phyloP scores from a whole-genome alignment of 2,888 invertebrate genomes.

The Hypselothyrea guttata region DNA sequence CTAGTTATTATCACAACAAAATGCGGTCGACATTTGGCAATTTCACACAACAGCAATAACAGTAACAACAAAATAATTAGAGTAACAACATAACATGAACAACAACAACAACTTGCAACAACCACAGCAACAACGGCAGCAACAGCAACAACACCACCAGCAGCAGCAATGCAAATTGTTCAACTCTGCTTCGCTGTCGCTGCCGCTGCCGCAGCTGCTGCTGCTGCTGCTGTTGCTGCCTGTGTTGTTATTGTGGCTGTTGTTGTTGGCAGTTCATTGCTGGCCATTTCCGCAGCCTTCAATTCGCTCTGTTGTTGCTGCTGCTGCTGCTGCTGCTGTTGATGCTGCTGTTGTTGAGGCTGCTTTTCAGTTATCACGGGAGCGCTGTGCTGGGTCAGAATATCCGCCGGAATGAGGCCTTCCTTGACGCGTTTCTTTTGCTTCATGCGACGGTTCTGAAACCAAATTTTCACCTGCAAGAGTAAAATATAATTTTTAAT shows the following conservation, averaged over 20 bases:
- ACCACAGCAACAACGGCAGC: conserved; percentile 19
- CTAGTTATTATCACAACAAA: conserved; percentile 79
- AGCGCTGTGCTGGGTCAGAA: conserved; percentile 75
- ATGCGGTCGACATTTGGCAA: conserved; percentile 76
- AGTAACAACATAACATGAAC: conserved; percentile 6
- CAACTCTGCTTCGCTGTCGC: conserved; percentile 59
- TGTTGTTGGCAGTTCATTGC: conserved; percentile 50
- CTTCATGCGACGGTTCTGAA: conserved; percentile 99
- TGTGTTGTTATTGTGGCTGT: conserved; percentile 22
- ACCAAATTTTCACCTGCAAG: conserved; percentile 94
- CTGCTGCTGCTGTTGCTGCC: not conserved
- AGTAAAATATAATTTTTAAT: not conserved
- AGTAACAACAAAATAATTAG: conserved; percentile 15
- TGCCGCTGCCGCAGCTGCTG: conserved; percentile 10
- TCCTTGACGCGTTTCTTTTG: conserved; percentile 98
- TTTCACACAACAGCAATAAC: conserved; percentile 41
- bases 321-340: conserved; percentile 36
- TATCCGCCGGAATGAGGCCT: conserved; percentile 88
- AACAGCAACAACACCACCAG: conserved; percentile 18
- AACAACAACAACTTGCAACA: conserved; percentile 21
- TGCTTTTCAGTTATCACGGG: conserved; percentile 54
- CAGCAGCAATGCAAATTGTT: conserved; percentile 33
- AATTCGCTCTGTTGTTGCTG: conserved; percentile 50
- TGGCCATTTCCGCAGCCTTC: conserved; percentile 51
- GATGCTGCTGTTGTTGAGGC: conserved; percentile 47